Conservation (phyloP, 2,797 vertebrate species). For the Ciconia nigra region DNA sequence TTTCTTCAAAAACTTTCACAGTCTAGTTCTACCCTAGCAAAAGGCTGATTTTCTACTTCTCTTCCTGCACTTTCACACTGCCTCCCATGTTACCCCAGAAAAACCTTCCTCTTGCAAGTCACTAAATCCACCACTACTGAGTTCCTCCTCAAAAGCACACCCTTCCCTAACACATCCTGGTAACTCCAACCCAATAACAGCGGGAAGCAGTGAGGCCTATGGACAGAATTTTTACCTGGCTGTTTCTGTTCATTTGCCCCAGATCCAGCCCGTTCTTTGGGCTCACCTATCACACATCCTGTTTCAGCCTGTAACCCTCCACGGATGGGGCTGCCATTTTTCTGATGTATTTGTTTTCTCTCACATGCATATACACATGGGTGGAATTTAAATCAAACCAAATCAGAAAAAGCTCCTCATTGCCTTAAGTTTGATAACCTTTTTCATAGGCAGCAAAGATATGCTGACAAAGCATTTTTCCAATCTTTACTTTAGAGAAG, state of each 20-base stretch:
- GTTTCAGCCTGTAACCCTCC: not conserved
- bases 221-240: not conserved
- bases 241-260: not conserved
- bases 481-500: not conserved
- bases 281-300: not conserved
- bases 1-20: not conserved
- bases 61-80: not conserved
- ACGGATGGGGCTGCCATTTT: not conserved
- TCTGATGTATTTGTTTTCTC: not conserved
- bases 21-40: not conserved
- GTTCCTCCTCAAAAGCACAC: not conserved
- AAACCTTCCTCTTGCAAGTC: not conserved
- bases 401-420: not conserved
- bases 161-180: fast-evolving
- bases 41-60: not conserved
- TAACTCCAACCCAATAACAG: not conserved
- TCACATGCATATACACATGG: not conserved
- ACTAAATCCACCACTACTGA: not conserved
- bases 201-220: not conserved
- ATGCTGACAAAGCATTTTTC: not conserved
- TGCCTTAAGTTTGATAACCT: not conserved
- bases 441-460: not conserved
- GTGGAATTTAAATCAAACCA: not conserved
- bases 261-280: not conserved
- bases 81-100: not conserved